Evolutionary conservation across 2,888 invertebrate genomes (phyloP), one percentile per base, ranked within the genome.

Genomic region (Ennomos fuscantarius): DNA sequence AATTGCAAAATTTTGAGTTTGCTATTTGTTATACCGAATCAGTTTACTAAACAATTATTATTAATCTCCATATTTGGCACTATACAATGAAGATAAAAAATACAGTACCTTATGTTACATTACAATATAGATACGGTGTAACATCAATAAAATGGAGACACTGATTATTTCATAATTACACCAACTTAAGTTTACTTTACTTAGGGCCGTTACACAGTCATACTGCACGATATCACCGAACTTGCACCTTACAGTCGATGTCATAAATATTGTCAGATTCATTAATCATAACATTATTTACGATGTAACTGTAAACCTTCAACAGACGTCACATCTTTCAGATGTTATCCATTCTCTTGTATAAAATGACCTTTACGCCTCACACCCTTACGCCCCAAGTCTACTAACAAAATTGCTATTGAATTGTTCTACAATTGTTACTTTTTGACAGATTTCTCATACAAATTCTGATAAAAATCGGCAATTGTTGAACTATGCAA

Each of bases 121-220:
- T 32, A 47, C 32, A 24, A 47, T 32, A 47, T 31, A 8, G 37
- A 47, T n/a, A 13, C 12, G 12, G 34, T 36, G 9, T 15, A 46
- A 46, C 34, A 46, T 46, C 24, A 24, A 36, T 46, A 24, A 24
- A 15, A 24, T 24, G 24, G 36, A 46, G 34, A 36, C 34, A 45
- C 34, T 9, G 35, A 35, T 9, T 8, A 12, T 24, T 41, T 13
- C 13, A 40, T 40, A 40, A 13, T 9, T 15, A 41, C 24, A 24
- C 41, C 2, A 1, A 9, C 32, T 48, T 12, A 46, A 9, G 12
- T n/a, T 37, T 44, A 60, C 10, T 50, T 24, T 37, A 37, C 11
- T 47, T 42, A 49, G 49, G 46, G 42, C 42, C 54, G 41, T 50
- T 43, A 35, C 32, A 57, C 52, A 52, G 48, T 52, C 44, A 36